Percentiles rank a stretch among this genome's conserved stretches.
Conservation (phyloP, 2,888 invertebrate genomes). For the Siphlonurus alternatus region DNA sequence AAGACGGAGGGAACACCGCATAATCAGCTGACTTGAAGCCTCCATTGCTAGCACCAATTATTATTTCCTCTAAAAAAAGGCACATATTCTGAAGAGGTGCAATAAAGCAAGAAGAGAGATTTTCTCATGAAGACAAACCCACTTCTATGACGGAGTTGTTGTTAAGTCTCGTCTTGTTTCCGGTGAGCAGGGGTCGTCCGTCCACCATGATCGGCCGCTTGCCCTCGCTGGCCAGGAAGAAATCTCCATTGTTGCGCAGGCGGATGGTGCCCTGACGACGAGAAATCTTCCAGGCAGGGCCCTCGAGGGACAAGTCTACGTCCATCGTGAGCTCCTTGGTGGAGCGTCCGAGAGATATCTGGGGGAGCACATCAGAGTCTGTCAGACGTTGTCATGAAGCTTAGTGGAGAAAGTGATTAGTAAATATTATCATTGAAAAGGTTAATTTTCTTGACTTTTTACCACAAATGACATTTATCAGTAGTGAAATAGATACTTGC, state of each 20-base stretch:
- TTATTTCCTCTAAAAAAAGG: too few relatives aligned
- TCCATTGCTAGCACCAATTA: too few relatives aligned
- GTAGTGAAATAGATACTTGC: conserved; percentile 1
- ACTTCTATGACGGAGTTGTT: conserved; percentile 93
- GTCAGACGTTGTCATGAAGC: neutral
- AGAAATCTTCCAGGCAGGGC: conserved; percentile 87
- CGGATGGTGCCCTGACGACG: conserved; percentile 82
- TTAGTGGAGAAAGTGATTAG: neutral
- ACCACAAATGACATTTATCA: neutral
- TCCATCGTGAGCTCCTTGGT: conserved; percentile 81
- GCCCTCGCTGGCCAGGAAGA: conserved; percentile 88
- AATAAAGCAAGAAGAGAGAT: too few relatives aligned
- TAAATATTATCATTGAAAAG: conserved; percentile 2
- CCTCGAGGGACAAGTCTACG: conserved; percentile 84
- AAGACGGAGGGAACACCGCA: too few relatives aligned
- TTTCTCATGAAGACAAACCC: too few relatives aligned
- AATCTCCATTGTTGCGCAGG: conserved; percentile 83
- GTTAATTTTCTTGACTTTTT: neutral
- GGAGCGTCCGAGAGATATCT: conserved; percentile 83
- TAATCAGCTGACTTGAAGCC: too few relatives aligned
- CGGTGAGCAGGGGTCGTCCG: conserved; percentile 72
- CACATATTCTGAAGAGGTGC: too few relatives aligned
- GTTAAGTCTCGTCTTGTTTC: conserved; percentile 75
- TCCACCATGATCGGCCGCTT: conserved; percentile 89
- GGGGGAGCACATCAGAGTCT: conserved; percentile 9